A percentile compares a stretch with the other conserved stretches of the same genome.
These are phyloP conservation scores for Papilio polyxenes DNA, from an alignment of 1,140 invertebrate species.

Conservation along the genomic window DNA sequence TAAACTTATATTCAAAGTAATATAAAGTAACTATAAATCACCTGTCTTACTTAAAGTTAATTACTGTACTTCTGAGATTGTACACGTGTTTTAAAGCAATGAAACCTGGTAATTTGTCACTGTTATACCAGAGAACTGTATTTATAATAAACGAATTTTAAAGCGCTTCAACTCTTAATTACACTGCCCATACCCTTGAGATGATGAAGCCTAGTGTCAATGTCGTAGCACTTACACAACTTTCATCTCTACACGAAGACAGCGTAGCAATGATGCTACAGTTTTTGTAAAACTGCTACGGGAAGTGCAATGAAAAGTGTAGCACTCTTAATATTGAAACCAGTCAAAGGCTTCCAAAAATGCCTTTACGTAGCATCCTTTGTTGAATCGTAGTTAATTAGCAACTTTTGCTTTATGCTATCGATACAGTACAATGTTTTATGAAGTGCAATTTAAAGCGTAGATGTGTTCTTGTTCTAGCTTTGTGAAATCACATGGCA, in stretches of 20 bases:
- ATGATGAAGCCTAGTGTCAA: neutral
- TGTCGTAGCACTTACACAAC: neutral
- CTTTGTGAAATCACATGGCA: no score
- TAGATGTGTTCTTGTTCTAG: neutral
- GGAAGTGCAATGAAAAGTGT: neutral
- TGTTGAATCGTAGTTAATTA: neutral
- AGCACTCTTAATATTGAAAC: neutral
- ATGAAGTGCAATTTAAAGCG: neutral
- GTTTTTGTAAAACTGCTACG: neutral
- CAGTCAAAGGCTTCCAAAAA: neutral
- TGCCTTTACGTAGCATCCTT: neutral
- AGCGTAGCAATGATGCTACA: neutral
- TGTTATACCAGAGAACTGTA: neutral
- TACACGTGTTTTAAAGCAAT: neutral
- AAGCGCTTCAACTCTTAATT: neutral
- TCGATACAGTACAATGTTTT: neutral
- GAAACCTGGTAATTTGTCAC: slow-evolving; percentile 7
- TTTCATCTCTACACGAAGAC: neutral
- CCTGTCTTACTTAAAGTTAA: neutral
- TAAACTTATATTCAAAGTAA: neutral
- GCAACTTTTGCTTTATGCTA: neutral
- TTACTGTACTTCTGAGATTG: slow-evolving; percentile 6
- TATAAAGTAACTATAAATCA: slow-evolving; percentile 14
- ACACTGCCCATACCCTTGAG: neutral
- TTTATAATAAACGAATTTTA: neutral